Conservation (phyloP, 2,888 invertebrate species). For the Onchidella celtica region DNA sequence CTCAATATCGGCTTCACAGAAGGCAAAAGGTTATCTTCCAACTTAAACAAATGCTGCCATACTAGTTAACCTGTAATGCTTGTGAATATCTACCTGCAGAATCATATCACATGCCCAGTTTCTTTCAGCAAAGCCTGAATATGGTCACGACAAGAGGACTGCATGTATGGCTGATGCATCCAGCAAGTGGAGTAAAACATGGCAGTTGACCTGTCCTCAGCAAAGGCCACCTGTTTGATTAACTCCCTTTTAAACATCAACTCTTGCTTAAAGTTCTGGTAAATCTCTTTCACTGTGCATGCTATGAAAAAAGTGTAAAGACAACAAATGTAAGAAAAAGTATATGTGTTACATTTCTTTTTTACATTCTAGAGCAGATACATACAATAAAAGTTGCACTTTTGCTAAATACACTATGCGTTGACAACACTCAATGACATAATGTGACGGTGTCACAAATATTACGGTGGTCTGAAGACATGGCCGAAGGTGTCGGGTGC, state of each 20-base stretch:
- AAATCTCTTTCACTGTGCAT: conserved; percentile 59
- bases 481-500: no score
- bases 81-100: no score
- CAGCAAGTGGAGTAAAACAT: conserved; percentile 82
- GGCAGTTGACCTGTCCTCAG: conserved; percentile 77
- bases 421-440: no score
- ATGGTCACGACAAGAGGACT: conserved; percentile 55
- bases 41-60: no score
- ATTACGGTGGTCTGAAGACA: no score
- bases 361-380: not conserved
- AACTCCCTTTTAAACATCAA: conserved; percentile 79
- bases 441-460: no score
- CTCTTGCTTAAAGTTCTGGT: conserved; percentile 80
- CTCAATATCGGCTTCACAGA: no score
- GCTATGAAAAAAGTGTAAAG: conserved; percentile 61
- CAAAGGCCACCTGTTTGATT: conserved; percentile 81
- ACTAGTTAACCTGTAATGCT: no score
- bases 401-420: not conserved
- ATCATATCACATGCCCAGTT: conserved; percentile 69
- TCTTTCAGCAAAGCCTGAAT: conserved; percentile 73
- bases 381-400: not conserved
- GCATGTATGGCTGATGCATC: conserved; percentile 81
- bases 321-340: not conserved
- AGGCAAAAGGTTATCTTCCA: no score
- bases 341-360: not conserved